A percentile compares a stretch with the other conserved stretches of the same genome.
Evolutionary conservation across 2,797 vertebrate species (phyloP).

Genomic region (Syndactyla subalaris): DNA sequence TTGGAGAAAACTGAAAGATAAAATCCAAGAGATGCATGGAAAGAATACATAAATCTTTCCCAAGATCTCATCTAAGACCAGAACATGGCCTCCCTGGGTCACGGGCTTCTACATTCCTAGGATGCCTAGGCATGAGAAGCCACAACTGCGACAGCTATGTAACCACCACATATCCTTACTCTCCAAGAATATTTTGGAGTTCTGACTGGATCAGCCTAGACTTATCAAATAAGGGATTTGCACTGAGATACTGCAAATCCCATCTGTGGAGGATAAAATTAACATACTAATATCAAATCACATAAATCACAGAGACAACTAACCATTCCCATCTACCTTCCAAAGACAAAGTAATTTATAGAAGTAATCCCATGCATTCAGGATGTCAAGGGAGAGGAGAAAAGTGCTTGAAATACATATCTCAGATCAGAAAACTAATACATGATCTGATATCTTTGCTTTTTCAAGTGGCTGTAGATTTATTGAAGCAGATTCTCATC

Average conservation of each 20-base stretch:
- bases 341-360: neutral
- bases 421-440: neutral
- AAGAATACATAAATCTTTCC: slow-evolving; percentile 6
- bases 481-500: slow-evolving; percentile 39
- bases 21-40: neutral
- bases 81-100: slow-evolving; percentile 14
- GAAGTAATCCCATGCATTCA: neutral
- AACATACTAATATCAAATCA: neutral
- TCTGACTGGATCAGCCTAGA: neutral
- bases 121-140: slow-evolving; percentile 33
- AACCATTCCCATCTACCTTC: neutral
- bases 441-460: neutral
- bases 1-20: neutral
- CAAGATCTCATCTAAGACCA: slow-evolving; percentile 3
- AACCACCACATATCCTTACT: neutral
- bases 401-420: neutral
- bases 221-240: slow-evolving; percentile 7
- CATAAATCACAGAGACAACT: neutral
- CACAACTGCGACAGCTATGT: neutral
- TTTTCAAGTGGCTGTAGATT: slow-evolving; percentile 19
- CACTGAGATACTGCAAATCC: neutral
- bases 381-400: neutral
- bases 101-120: slow-evolving; percentile 20
- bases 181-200: neutral
- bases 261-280: neutral